Evolutionary conservation across 2,113 vertebrate genomes (phyloP), one percentile per base, ranked within the genome.

Genomic region (Phycodurus eques): DNA sequence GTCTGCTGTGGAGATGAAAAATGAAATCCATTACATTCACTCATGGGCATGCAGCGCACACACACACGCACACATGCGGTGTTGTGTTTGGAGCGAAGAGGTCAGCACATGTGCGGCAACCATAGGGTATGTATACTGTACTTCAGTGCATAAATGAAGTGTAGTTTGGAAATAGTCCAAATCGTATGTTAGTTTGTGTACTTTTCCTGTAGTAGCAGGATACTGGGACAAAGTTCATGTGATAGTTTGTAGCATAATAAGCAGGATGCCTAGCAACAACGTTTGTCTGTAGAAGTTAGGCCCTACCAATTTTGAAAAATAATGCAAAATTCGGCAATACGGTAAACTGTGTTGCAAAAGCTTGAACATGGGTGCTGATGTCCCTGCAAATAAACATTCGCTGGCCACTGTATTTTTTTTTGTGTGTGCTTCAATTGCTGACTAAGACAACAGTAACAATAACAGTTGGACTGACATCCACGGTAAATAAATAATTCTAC

Each of bases 11-110:
- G 44, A 47, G 64, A 66, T 47, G 64, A 47, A 47, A 66, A 66
- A 66, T 66, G 42, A 47, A 66, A 47, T 47, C 64, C 64, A 66
- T 66, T 47, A 46, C 44, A 31, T 47, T 2, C 47, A 66, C 67
- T 62, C 68, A 67, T 27, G 65, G 49, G 59, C 69, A 43, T 72
- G 53, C 77, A 42, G 59, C 64, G 39, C 75, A 51, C 75, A 49
- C 64, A 56, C 51, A 63, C 44, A 67, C 67, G 54, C 68, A 67
- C 44, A 71, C 42, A 49, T 57, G 60, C 54, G 44, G 68, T 44
- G 31, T 61, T 61, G 59, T 61, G 59, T 61, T 61, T 61, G 31
- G 57, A 60, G 57, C 71, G 65, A 27, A 47, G 64, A 47, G 64
- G 64, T 47, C 64, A 66, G 22, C n/a, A 47, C 22, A 66, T 47